phyloP scores from a whole-genome alignment of 2,888 invertebrate species.

The Agrilus cyanescens region DNA sequence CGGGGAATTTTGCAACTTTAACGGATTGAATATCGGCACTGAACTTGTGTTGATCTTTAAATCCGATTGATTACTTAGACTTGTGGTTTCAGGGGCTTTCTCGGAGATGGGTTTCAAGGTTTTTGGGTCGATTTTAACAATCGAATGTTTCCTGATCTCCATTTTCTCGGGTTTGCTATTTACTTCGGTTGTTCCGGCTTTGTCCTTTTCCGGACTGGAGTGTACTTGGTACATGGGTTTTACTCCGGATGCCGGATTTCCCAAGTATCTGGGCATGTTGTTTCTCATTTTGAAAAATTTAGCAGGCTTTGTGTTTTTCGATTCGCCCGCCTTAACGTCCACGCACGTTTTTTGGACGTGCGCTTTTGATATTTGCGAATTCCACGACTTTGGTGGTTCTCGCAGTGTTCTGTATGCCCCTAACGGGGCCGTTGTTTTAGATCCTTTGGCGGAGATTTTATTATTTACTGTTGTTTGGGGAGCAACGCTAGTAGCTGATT shows the following conservation, averaged over 20 bases:
- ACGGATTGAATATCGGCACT: constrained; percentile 35
- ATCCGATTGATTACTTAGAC: constrained; percentile 21
- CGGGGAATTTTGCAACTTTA: constrained; percentile 31
- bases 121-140: constrained; percentile 45
- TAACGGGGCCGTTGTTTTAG: constrained; percentile 30
- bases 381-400: constrained; percentile 49
- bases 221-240: constrained; percentile 46
- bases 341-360: constrained; percentile 27
- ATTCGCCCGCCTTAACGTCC: constrained; percentile 20
- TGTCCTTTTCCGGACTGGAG: constrained; percentile 32
- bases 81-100: constrained; percentile 30
- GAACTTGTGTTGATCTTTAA: constrained; percentile 36
- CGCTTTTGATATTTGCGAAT: constrained; percentile 44
- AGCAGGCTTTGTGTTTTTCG: constrained; percentile 34
- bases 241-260: constrained; percentile 47
- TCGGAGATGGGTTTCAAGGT: constrained; percentile 42
- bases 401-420: constrained; percentile 45
- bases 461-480: constrained; percentile 15
- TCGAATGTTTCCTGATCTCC: constrained; percentile 34
- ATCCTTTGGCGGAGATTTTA: constrained; percentile 19
- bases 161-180: constrained; percentile 16
- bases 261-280: constrained; percentile 42
- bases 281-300: constrained; percentile 47
- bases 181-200: constrained; percentile 17
- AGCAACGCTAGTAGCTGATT: constrained; percentile 17